Evolutionary conservation across 2,113 vertebrate species (phyloP), one percentile per base, ranked within the genome.

Genomic region (Scomber japonicus): DNA sequence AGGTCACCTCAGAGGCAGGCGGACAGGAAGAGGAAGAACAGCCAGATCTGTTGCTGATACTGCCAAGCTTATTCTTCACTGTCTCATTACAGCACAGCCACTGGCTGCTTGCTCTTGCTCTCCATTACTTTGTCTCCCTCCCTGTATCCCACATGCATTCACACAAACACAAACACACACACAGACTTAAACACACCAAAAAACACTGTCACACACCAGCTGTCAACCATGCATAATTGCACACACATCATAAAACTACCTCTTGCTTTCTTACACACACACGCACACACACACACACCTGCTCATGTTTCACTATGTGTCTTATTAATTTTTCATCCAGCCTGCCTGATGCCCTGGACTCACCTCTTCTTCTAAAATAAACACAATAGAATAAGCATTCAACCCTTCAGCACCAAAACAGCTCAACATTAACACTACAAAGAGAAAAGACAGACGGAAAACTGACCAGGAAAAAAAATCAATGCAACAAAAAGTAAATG

Each of bases 1-100:
- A 81, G 85, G 79, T 74, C 60, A 71, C 57, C 69, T 67, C 60
- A 73, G 81, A 83, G 31, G 67, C 53, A 73, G 48, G 21, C 57
- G 12, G 71, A 75, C 27, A 80, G 66, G 44, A 86, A 68, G 71
- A 67, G 55, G 50, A 85, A 63, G 78, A 83, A 48, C 71, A 75
- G 59, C 84, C 57, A 78, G 81, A 90, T 88, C 55, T 71, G 71
- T 49, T 85, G 66, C 77, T 75, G 86, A 81, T 88, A 78, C 81
- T 79, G 67, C 80, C 63, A 76, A 86, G 69, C 12, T 50, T 83
- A 86, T 88, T 90, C 75, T 83, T 89, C 75, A 89, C 67, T 72
- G 85, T 89, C 89, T 89, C 77, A 83, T 83, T 85, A 89, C 64
- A n/a, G 57, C 19, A 59, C 8, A 8, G 68, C 78, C 70, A 50